Evolutionary conservation across 2,113 vertebrate species (phyloP), one percentile per base, ranked within the genome.

Genomic region (Dicentrarchus labrax): DNA sequence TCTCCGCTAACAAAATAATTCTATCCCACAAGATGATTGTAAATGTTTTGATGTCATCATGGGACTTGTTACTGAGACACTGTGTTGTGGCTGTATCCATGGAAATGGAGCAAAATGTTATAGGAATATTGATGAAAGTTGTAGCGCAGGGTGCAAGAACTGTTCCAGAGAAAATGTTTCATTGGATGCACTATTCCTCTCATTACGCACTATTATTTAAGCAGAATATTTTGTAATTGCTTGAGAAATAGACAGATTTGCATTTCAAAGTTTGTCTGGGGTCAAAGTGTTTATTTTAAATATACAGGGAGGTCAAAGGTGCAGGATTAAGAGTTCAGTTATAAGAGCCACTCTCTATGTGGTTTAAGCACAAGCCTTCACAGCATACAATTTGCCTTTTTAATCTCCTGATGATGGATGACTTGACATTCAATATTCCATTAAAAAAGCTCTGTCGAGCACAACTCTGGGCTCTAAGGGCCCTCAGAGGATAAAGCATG

Each of bases 341-440:
- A 47, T 71, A 68, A 66, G 72, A 78, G 62, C n/a, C 13, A 2
- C 17, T 22, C 61, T 88, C 82, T 60, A 41, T 76, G 50, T 45
- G 45, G 67, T 84, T 83, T 72, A 77, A 62, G 38, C 74, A 76
- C 59, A 80, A 70, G 76, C 64, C 13, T 74, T 83, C 84, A 78
- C 56, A 77, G 54, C 60, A 66, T 19, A 77, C 83, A 85, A 61
- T 89, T 78, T 64, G 65, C 66, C 60, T 61, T 65, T 87, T 87
- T 86, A 90, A 91, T 93, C 89, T 84, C 80, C 36, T 41, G 68
- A 53, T 87, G 90, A 92, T 53, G 56, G 89, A 94, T 50, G 57
- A 81, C 82, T 71, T 64, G 76, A 86, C 81, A 78, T 90, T 78
- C 39, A 81, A 83, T 88, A 75, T 89, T 90, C 59, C 73, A 84